Percentiles rank a stretch among this genome's conserved stretches.
Conservation (phyloP, 2,888 invertebrate species). For the Euplexia lucipara region DNA sequence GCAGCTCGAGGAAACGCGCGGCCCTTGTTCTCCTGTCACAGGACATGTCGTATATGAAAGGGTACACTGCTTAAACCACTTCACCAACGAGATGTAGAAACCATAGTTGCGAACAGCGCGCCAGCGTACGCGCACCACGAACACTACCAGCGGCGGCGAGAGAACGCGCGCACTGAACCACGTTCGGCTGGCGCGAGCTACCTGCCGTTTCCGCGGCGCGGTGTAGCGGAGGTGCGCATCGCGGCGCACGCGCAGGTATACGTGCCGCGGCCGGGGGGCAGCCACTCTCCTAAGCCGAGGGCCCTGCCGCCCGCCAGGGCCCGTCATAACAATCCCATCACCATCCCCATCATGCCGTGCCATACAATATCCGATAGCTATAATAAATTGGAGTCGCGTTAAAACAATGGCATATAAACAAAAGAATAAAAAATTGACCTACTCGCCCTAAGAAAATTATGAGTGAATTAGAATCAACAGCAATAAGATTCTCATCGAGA, state of each 20-base stretch:
- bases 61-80: constrained; percentile 84
- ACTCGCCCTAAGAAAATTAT: constrained; percentile 5
- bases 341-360: constrained; percentile 38
- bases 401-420: constrained; percentile 12
- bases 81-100: constrained; percentile 84
- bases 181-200: constrained; percentile 81
- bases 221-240: constrained; percentile 89
- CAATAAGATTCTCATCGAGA: not conserved
- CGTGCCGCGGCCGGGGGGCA: constrained; percentile 71
- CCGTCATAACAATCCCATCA: constrained; percentile 75
- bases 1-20: constrained; percentile 89
- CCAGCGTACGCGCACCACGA: constrained; percentile 85
- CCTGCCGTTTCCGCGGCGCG: constrained; percentile 87
- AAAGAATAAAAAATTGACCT: constrained; percentile 1
- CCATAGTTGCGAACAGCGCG: constrained; percentile 83
- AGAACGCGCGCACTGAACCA: constrained; percentile 89
- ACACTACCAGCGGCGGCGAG: constrained; percentile 90
- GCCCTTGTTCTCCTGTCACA: constrained; percentile 90
- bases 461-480: not conserved
- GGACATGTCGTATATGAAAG: constrained; percentile 87
- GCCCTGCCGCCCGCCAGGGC: constrained; percentile 62
- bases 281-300: constrained; percentile 72
- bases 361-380: constrained; percentile 44
- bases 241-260: constrained; percentile 87
- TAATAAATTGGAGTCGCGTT: constrained; percentile 36